Evolutionary conservation across 2,113 vertebrate species (phyloP), one percentile per base, ranked within the genome.

Genomic region (Ailurus styani): DNA sequence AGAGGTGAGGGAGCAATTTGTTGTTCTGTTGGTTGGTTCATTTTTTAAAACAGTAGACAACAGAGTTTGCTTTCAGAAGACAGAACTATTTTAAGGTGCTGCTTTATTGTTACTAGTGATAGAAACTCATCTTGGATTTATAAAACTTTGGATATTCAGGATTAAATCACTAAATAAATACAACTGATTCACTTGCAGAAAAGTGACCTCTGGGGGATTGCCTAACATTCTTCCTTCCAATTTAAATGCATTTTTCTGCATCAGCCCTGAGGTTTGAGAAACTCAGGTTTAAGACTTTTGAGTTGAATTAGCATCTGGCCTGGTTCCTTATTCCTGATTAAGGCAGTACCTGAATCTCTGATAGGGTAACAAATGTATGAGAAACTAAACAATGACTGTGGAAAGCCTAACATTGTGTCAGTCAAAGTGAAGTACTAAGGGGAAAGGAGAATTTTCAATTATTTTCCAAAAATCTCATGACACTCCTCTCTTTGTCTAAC

Each of bases 81-180:
- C 5, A 77, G 45, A 82, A 17, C 50, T 83, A 95, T 82, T 94
- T 96, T 87, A 96, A 94, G 34, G 54, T 40, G 17, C 21, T 82
- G 42, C 31, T 70, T 88, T 70, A 54, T 68, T 57, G 21, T 70
- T 92, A 75, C 77, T 78, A 52, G 77, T 78, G 12, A 68, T 78
- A 88, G 57, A 92, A 77, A 77, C 37, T 83, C 50, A 70, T 55
- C 81, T 92, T 21, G 25, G 84, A 92, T 68, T 84, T 89, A 88
- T 84, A 77, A 88, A 92, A 70, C 42, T 62, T 68, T 34, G 77
- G 50, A 88, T 88, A 52, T 92, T 85, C 62, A 62, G 7, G 50
- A 42, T 85, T 62, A 85, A 79, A 93, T 89, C 78, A 79, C 79
- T 84, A 93, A 95, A 81, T 95, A 95, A 55, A 93, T 93, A 79